Conservation (phyloP, 2,113 vertebrate genomes). For the Gadus macrocephalus region DNA sequence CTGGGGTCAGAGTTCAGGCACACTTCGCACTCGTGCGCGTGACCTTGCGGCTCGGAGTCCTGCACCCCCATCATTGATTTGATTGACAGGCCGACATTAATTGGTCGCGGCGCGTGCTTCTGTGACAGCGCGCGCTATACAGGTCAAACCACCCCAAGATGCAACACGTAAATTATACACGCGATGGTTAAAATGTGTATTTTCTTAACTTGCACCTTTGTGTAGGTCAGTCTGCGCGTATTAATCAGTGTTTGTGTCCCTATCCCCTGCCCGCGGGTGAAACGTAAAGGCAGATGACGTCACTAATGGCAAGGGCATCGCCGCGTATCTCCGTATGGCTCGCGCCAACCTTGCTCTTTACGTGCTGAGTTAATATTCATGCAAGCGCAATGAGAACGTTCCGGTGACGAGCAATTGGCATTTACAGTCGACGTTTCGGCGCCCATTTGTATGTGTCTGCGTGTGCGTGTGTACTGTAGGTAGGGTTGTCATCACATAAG, state of each 20-base stretch:
- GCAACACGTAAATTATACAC: constrained; percentile 13
- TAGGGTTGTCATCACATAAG: too few species aligned
- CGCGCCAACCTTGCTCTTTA: neutral
- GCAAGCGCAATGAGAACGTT: constrained; percentile 13
- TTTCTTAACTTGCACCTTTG: neutral
- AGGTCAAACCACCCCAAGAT: constrained; percentile 5
- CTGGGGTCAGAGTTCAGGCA: too few species aligned
- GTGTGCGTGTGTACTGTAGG: too few species aligned
- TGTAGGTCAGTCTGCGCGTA: neutral
- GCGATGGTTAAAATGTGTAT: constrained; percentile 12
- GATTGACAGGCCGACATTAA: constrained; percentile 26
- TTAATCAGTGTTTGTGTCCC: constrained; percentile 2
- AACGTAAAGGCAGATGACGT: constrained; percentile 17
- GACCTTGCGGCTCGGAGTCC: too few species aligned
- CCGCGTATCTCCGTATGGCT: neutral
- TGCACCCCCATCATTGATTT: constrained; percentile 9
- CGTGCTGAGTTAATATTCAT: neutral
- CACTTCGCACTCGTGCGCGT: too few species aligned
- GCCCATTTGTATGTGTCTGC: constrained; percentile 15
- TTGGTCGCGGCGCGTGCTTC: constrained; percentile 30
- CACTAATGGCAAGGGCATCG: constrained; percentile 18
- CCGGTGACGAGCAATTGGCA: constrained; percentile 14
- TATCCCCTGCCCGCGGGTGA: constrained; percentile 23
- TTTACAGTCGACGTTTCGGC: constrained; percentile 33
- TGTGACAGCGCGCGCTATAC: neutral